These are phyloP conservation scores for Steatornis caripensis DNA, from an alignment of 2,113 vertebrate species.

Conservation along the genomic window DNA sequence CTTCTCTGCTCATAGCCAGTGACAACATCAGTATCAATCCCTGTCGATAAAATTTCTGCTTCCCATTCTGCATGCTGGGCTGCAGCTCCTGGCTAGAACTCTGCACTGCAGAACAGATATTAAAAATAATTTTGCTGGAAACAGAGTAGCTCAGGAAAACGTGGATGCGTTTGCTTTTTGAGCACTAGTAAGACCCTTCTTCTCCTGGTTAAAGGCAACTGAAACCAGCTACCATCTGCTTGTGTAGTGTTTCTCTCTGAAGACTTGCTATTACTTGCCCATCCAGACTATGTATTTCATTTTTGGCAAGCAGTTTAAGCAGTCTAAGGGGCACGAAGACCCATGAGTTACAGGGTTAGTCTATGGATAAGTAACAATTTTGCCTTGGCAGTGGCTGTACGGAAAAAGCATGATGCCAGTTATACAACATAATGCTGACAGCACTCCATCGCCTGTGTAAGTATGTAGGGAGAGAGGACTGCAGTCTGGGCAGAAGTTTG, in stretches of 20 bases:
- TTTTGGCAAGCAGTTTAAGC: neutral
- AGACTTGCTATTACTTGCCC: neutral
- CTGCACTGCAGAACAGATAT: neutral
- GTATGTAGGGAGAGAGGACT: neutral
- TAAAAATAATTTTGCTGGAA: neutral
- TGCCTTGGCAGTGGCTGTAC: neutral
- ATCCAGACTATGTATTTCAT: neutral
- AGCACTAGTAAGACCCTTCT: neutral
- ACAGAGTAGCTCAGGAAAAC: neutral
- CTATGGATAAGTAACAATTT: neutral
- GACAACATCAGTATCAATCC: neutral
- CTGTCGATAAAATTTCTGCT: neutral
- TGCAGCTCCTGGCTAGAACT: neutral
- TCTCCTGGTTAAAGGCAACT: neutral
- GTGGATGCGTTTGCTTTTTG: neutral
- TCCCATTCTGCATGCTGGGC: neutral
- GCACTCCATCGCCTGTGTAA: neutral
- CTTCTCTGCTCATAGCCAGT: neutral
- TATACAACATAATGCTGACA: neutral
- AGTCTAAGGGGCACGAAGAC: neutral
- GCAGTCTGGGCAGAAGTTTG: neutral
- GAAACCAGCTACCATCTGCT: constrained; percentile 18
- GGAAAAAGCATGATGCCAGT: neutral
- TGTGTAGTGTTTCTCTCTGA: neutral
- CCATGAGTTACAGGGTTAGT: neutral